Evolutionary conservation across 2,888 invertebrate genomes (phyloP).

Genomic region (Mallateleia sp.): DNA sequence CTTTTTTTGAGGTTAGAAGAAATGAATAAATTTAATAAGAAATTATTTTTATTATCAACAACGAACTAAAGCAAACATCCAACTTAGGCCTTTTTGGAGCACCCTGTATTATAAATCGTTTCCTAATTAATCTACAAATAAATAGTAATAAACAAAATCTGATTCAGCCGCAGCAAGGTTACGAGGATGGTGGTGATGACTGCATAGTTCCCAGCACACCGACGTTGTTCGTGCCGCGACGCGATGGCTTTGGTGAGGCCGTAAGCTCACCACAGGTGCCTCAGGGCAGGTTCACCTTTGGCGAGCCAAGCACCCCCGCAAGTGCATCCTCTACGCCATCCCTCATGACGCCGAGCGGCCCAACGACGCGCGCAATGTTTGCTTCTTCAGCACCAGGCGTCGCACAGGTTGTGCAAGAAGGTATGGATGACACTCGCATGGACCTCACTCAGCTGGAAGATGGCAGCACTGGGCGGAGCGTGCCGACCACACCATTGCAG

Average conservation of each 20-base stretch:
- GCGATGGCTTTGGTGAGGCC: slow-evolving; percentile 97
- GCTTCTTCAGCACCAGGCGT: slow-evolving; percentile 86
- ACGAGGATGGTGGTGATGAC: slow-evolving; percentile 93
- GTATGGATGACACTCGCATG: slow-evolving; percentile 94
- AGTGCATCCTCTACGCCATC: no score
- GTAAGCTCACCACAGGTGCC: no score
- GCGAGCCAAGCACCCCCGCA: no score
- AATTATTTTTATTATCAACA: no score
- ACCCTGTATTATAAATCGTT: no score
- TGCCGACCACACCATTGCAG: slow-evolving; percentile 92
- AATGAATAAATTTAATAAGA: no score
- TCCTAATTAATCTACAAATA: no score
- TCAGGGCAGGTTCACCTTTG: no score
- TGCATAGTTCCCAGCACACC: slow-evolving; percentile 97
- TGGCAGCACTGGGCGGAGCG: slow-evolving; percentile 92
- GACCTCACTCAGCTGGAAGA: slow-evolving; percentile 92
- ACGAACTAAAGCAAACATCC: no score
- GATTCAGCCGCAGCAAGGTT: slow-evolving; percentile 90
- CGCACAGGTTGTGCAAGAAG: slow-evolving; percentile 91
- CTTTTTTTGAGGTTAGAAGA: no score
- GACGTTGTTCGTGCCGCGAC: slow-evolving; percentile 95
- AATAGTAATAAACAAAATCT: no score
- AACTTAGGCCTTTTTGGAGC: no score
- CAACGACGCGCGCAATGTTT: slow-evolving; percentile 83
- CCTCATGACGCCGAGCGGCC: slow-evolving; percentile 81